A percentile compares a stretch with the other conserved stretches of the same genome.
phyloP scores from a whole-genome alignment of 1,140 invertebrate species.

The Oncopeltus fasciatus region DNA sequence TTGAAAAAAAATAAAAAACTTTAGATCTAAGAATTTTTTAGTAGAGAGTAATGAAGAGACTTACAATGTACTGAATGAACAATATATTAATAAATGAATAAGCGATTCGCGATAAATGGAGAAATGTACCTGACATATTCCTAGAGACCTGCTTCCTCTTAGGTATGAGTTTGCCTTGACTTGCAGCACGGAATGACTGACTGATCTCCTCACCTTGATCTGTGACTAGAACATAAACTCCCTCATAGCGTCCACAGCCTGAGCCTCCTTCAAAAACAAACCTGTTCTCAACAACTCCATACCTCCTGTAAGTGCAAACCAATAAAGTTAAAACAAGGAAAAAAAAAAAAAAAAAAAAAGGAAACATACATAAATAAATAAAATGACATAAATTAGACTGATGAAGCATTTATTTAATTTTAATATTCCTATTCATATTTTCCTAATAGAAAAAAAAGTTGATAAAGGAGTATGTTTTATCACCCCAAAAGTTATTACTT shows the following conservation, averaged over 20 bases:
- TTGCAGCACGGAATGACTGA: constrained; percentile 53
- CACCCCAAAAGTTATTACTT: too few relatives aligned
- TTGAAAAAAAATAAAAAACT: too few relatives aligned
- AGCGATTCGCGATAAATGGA: not conserved
- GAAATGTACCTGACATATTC: constrained; percentile 10
- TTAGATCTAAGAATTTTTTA: too few relatives aligned
- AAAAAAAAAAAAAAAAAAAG: too few relatives aligned
- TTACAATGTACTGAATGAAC: not conserved
- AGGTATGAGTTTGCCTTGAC: constrained; percentile 48
- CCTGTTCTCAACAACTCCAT: constrained; percentile 69
- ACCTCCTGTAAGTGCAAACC: constrained; percentile 40
- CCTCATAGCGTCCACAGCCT: constrained; percentile 65
- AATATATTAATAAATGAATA: not conserved
- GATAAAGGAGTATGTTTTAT: too few relatives aligned
- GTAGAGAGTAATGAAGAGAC: not conserved
- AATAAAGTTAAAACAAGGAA: too few relatives aligned
- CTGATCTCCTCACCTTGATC: constrained; percentile 62
- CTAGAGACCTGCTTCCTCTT: constrained; percentile 30
- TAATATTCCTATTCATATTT: too few relatives aligned
- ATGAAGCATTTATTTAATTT: too few relatives aligned
- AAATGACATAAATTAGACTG: too few relatives aligned
- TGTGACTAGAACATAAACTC: constrained; percentile 59
- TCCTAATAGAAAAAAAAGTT: too few relatives aligned
- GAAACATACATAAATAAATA: too few relatives aligned
- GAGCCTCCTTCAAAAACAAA: constrained; percentile 87